Percentiles rank a stretch among this genome's conserved stretches.
Conservation (phyloP, 2,888 invertebrate species). For the Ditylenchus weischeri region DNA sequence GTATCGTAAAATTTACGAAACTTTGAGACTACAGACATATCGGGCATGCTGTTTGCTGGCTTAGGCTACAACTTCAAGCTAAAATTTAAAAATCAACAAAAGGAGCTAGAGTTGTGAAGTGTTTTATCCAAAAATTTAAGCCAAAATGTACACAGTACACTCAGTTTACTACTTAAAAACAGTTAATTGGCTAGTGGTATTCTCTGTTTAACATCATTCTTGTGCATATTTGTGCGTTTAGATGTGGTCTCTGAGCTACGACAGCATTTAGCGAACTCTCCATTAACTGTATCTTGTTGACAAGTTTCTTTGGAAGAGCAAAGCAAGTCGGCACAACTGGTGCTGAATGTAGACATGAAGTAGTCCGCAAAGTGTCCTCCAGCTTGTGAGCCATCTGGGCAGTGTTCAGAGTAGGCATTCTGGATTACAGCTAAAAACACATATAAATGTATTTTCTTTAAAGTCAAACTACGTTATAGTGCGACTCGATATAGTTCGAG, state of each 20-base stretch:
- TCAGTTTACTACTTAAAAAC: no score
- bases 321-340: constrained; percentile 26
- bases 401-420: constrained; percentile 22
- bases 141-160: no score
- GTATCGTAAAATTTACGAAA: no score
- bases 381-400: constrained; percentile 30
- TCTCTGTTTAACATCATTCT: neutral
- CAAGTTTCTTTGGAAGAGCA: constrained; percentile 24
- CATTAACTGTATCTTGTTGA: constrained; percentile 12
- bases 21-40: no score
- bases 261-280: constrained; percentile 34
- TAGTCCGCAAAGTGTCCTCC: constrained; percentile 25
- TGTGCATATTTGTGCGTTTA: neutral
- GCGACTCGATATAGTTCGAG: no score
- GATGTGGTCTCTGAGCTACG: neutral
- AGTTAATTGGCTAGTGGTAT: neutral
- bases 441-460: neutral
- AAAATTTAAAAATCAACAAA: no score
- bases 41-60: no score
- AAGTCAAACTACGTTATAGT: no score
- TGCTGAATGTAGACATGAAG: constrained; percentile 25
- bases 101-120: no score
- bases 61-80: no score
- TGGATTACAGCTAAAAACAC: constrained; percentile 16
- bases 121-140: no score